These are phyloP conservation scores for Toxotes lorentzi DNA, from an alignment of 2,797 vertebrate species.

Conservation along the genomic window DNA sequence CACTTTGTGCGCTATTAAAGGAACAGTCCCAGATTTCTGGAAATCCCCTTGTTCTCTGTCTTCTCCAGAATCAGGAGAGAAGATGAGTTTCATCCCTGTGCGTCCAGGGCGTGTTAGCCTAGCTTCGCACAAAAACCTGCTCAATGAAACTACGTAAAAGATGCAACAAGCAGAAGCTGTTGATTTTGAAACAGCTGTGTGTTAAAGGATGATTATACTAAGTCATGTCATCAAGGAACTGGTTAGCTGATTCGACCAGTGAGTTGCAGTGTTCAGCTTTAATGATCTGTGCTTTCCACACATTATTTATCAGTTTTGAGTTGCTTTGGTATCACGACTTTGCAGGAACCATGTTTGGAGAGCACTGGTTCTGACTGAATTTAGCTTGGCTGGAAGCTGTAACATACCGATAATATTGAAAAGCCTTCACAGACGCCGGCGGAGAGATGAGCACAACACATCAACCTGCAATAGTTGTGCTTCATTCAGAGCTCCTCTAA, in stretches of 20 bases:
- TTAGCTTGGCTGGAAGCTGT: not conserved
- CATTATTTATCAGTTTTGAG: not conserved
- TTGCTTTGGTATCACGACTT: not conserved
- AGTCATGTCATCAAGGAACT: not conserved
- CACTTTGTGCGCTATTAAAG: conserved; percentile 40
- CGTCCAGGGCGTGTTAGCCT: not conserved
- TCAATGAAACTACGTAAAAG: not conserved
- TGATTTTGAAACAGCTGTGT: not conserved
- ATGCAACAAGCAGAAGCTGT: not conserved
- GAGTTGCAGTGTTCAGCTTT: not conserved
- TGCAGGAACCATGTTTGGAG: not conserved
- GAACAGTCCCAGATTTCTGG: conserved; percentile 35
- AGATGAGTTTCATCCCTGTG: not conserved
- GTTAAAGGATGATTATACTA: not conserved
- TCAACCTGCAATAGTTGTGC: not conserved
- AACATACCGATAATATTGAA: not conserved
- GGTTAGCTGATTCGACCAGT: not conserved
- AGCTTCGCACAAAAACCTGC: not conserved
- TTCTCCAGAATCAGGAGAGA: not conserved
- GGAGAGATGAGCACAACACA: not conserved
- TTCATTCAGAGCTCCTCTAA: not conserved
- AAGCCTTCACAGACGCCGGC: not conserved
- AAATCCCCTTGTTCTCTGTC: not conserved
- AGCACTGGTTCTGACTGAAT: not conserved
- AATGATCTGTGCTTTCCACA: not conserved